Evolutionary conservation across 2,888 invertebrate species (phyloP).

Genomic region (Strigamia maritima): DNA sequence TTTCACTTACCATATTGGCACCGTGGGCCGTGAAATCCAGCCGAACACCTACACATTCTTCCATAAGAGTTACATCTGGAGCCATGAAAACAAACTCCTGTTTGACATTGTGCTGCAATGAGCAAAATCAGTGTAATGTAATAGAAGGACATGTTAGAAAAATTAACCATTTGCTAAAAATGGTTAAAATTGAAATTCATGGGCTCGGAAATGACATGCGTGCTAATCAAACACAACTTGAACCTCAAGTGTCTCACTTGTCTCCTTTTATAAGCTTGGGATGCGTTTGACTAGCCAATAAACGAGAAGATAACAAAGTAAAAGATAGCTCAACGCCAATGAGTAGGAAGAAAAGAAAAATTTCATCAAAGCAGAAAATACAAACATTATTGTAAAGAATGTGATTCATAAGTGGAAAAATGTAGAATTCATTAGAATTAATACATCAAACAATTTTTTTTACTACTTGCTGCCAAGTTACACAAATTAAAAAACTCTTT

Average conservation of each 20-base stretch:
- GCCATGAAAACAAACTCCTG: slow-evolving; percentile 55
- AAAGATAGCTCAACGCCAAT: not conserved
- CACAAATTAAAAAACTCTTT: not conserved
- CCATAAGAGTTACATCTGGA: slow-evolving; percentile 52
- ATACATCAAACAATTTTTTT: not conserved
- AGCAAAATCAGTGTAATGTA: not conserved
- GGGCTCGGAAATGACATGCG: slow-evolving; percentile 1
- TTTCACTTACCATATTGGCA: slow-evolving; percentile 55
- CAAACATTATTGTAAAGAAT: not conserved
- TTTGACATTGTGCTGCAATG: slow-evolving; percentile 52
- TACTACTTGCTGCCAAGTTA: not conserved
- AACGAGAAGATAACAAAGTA: not conserved
- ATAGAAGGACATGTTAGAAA: not conserved
- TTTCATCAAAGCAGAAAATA: not conserved
- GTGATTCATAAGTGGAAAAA: not conserved
- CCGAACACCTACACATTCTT: slow-evolving; percentile 52
- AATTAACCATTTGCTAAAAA: not conserved
- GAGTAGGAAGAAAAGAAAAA: not conserved
- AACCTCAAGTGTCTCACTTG: slow-evolving; percentile 4
- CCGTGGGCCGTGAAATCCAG: slow-evolving; percentile 54
- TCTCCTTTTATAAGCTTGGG: not conserved
- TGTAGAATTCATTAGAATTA: not conserved
- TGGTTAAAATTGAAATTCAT: not conserved
- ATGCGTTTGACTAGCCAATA: not conserved
- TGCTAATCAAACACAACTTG: not conserved